Evolutionary conservation across 2,888 invertebrate genomes (phyloP).

Genomic region (Drosophila formosana): DNA sequence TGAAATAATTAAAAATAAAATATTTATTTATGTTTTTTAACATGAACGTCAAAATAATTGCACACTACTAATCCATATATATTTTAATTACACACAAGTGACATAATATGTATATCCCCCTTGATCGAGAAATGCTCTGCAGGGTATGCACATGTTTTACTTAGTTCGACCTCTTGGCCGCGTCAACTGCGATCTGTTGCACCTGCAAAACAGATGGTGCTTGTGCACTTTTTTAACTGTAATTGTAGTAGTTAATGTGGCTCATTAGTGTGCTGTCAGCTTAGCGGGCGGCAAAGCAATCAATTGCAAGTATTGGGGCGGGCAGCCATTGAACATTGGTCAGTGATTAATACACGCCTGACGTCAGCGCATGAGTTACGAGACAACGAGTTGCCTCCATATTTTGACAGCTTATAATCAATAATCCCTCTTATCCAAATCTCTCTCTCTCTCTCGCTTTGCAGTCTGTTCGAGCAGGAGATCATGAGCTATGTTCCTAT

Average conservation of each 20-base stretch:
- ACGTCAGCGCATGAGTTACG: constrained; percentile 16
- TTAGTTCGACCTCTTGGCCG: background rate
- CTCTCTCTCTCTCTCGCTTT: constrained; percentile 52
- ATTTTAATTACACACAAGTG: too few relatives aligned
- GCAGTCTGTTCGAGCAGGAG: constrained; percentile 98
- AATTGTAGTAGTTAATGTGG: constrained; percentile 5
- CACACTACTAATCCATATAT: too few relatives aligned
- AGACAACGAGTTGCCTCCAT: constrained; percentile 3
- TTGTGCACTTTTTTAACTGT: constrained; percentile 3
- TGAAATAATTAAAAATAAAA: too few relatives aligned
- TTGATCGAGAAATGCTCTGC: too few relatives aligned
- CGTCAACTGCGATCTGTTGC: background rate
- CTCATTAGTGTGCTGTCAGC: constrained; percentile 51
- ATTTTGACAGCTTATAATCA: constrained; percentile 4
- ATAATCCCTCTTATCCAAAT: background rate
- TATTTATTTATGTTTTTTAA: too few relatives aligned
- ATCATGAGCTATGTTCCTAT: constrained; percentile 98
- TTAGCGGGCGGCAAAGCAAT: constrained; percentile 34
- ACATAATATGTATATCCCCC: too few relatives aligned
- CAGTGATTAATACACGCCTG: constrained; percentile 20
- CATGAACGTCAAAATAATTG: too few relatives aligned
- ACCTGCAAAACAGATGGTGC: constrained; percentile 17
- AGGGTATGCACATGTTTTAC: background rate
- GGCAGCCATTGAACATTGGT: constrained; percentile 7
- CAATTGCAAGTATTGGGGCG: constrained; percentile 17